A percentile compares a stretch with the other conserved stretches of the same genome.
Evolutionary conservation across 2,888 invertebrate genomes (phyloP).

Genomic region (Oligia strigilis): DNA sequence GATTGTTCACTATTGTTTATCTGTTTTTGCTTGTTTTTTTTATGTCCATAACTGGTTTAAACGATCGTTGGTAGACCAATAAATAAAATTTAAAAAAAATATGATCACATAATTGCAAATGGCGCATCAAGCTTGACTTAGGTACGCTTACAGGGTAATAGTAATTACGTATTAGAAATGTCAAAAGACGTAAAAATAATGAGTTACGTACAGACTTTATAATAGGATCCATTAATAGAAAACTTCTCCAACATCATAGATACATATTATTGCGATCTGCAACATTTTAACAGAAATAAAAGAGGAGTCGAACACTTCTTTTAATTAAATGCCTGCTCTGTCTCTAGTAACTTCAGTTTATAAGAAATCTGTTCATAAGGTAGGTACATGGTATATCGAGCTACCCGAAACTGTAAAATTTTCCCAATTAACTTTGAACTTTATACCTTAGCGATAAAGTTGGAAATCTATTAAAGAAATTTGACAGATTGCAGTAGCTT

Average conservation of each 20-base stretch:
- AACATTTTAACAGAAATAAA: background rate
- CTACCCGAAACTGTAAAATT: too few relatives aligned
- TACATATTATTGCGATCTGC: background rate
- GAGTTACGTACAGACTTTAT: background rate
- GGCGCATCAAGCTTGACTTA: background rate
- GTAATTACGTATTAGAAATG: background rate
- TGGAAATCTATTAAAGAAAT: too few relatives aligned
- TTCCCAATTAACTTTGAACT: too few relatives aligned
- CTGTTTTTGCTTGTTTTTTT: too few relatives aligned
- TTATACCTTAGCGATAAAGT: too few relatives aligned
- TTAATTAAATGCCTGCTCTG: background rate
- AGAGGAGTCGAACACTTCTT: too few relatives aligned
- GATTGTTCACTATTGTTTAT: too few relatives aligned
- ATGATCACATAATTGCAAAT: conserved; percentile 8
- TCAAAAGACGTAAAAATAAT: background rate
- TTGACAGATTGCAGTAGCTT: too few relatives aligned
- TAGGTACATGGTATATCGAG: background rate
- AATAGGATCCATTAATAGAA: background rate
- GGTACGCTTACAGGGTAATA: background rate
- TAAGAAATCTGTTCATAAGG: background rate
- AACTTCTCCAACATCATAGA: too few relatives aligned
- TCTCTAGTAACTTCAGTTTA: background rate
- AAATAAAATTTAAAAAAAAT: too few relatives aligned
- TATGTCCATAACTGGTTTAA: too few relatives aligned
- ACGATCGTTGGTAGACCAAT: too few relatives aligned